Conservation (phyloP, 1,140 invertebrate genomes). For the Mercenaria mercenaria region DNA sequence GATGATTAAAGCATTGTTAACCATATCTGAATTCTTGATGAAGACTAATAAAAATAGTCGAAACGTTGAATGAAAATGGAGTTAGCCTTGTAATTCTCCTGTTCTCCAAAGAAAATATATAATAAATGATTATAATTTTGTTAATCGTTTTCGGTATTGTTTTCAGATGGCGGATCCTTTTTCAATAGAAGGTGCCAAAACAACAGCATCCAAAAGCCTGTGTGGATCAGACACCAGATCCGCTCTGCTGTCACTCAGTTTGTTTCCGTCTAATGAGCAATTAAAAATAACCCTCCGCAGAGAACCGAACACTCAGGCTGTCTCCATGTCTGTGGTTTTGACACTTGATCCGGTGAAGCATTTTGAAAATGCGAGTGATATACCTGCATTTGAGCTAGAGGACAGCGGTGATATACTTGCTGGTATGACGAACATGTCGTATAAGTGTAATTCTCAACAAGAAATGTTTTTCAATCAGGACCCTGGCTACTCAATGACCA, state of each 20-base stretch:
- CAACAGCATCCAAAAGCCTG: background rate
- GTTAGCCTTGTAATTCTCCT: too few relatives aligned
- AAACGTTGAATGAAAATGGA: too few relatives aligned
- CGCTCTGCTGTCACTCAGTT: background rate
- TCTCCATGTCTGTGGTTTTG: background rate
- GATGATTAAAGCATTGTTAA: too few relatives aligned
- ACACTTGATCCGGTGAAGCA: background rate
- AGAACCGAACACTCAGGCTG: background rate
- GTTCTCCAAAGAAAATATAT: too few relatives aligned
- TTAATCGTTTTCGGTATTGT: too few relatives aligned
- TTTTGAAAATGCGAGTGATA: background rate
- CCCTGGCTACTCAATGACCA: background rate
- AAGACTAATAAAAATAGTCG: too few relatives aligned
- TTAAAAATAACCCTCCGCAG: background rate
- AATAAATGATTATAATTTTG: too few relatives aligned
- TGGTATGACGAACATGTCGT: background rate
- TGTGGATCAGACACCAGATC: background rate
- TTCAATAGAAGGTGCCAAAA: background rate
- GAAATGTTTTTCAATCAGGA: background rate
- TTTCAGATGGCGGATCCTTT: background rate
- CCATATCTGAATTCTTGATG: too few relatives aligned
- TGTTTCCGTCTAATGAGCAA: background rate
- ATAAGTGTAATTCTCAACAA: background rate
- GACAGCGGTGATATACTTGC: background rate
- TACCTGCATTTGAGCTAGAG: background rate